Evolutionary conservation across 2,113 vertebrate genomes (phyloP).

Genomic region (Malurus elegans): DNA sequence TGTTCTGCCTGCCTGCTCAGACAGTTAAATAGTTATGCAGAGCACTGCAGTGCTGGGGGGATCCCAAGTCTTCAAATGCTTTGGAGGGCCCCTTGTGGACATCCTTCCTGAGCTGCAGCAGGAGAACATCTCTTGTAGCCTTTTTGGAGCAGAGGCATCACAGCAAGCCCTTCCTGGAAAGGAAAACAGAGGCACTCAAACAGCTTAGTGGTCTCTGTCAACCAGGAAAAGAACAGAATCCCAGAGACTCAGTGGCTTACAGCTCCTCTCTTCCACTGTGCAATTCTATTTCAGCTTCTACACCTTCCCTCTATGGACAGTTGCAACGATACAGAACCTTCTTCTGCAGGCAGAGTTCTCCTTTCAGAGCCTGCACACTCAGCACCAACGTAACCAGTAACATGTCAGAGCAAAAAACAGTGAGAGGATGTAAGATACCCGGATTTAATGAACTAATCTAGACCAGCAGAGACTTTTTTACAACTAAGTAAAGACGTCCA

Average conservation of each 20-base stretch:
- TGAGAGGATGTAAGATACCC: not conserved
- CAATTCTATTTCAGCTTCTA: not conserved
- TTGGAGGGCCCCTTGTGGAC: not conserved
- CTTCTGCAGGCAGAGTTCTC: not conserved
- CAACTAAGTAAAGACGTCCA: not conserved
- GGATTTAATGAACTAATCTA: not conserved
- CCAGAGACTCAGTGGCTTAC: not conserved
- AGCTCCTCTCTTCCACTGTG: not conserved
- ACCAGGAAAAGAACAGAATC: not conserved
- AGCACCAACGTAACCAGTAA: not conserved
- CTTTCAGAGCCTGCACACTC: not conserved
- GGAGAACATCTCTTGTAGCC: not conserved
- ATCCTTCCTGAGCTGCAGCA: not conserved
- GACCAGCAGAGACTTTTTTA: not conserved
- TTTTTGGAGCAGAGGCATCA: not conserved
- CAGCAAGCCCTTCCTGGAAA: not conserved
- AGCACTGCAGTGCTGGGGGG: not conserved
- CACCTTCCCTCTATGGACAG: not conserved
- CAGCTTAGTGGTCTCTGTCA: not conserved
- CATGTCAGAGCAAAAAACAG: not conserved
- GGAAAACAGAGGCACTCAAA: not conserved
- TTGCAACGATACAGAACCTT: not conserved
- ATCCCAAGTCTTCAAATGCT: not conserved
- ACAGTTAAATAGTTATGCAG: not conserved
- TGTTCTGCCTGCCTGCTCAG: not conserved